Conservation (phyloP, 2,888 invertebrate genomes). For the Lepidochrysops patricia region DNA sequence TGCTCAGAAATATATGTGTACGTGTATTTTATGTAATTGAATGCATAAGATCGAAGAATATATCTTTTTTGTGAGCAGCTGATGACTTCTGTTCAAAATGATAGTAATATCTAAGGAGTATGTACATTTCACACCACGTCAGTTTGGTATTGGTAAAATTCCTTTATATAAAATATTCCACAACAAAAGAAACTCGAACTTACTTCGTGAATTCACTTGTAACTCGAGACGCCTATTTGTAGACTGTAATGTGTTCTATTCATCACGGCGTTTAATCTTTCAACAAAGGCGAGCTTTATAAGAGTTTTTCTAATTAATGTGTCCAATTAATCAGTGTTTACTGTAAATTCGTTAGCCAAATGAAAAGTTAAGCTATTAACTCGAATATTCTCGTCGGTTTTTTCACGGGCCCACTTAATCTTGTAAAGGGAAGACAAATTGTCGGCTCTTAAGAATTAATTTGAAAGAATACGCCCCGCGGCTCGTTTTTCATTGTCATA, state of each 20-base stretch:
- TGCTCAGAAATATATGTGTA: too few species aligned
- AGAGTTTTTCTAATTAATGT: constrained; percentile 35
- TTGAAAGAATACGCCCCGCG: constrained; percentile 39
- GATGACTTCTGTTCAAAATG: too few species aligned
- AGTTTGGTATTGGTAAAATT: too few species aligned
- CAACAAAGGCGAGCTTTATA: constrained; percentile 18
- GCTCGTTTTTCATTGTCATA: constrained; percentile 54
- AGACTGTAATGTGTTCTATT: neutral
- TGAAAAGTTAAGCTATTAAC: constrained; percentile 73
- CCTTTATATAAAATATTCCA: neutral
- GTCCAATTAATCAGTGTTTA: constrained; percentile 55
- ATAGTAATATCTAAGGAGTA: too few species aligned
- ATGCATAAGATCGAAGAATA: too few species aligned
- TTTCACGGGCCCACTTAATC: constrained; percentile 47
- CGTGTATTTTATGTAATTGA: too few species aligned
- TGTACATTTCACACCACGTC: too few species aligned
- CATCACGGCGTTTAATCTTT: neutral
- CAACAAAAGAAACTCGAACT: neutral
- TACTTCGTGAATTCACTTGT: neutral
- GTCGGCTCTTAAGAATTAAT: constrained; percentile 60
- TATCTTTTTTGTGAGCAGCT: too few species aligned
- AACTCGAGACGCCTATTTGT: neutral
- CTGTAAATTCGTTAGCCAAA: constrained; percentile 66
- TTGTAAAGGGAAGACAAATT: constrained; percentile 40
- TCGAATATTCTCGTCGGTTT: constrained; percentile 43